Conservation (phyloP, 2,797 vertebrate genomes). For the Sebastolobus altivelis region DNA sequence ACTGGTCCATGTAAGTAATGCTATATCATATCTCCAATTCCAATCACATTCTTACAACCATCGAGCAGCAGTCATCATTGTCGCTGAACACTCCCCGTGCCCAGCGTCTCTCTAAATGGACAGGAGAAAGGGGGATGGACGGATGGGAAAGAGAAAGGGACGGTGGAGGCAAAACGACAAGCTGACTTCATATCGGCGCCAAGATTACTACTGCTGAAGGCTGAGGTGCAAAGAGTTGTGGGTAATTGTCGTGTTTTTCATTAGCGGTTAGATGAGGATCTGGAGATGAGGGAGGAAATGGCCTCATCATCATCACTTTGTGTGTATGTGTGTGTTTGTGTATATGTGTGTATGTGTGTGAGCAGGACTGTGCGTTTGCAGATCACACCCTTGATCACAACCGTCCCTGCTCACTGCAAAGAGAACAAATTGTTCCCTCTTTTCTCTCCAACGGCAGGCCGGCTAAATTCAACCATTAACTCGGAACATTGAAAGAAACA, state of each 20-base stretch:
- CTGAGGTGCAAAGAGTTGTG: conserved; percentile 80
- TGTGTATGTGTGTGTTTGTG: conserved; percentile 43
- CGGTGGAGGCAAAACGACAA: conserved; percentile 48
- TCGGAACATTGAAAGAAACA: conserved; percentile 83
- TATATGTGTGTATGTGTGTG: conserved; percentile 25
- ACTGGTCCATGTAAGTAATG: conserved; percentile 63
- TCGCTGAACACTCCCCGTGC: conserved; percentile 24
- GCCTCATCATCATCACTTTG: conserved; percentile 83
- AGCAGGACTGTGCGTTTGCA: conserved; percentile 55
- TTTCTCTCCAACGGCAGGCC: conserved; percentile 59
- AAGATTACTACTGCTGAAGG: conserved; percentile 78
- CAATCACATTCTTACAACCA: conserved; percentile 63
- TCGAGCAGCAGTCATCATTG: conserved; percentile 54
- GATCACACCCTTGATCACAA: conserved; percentile 75
- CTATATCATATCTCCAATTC: conserved; percentile 62
- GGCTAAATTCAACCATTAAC: conserved; percentile 82
- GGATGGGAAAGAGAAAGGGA: conserved; percentile 52
- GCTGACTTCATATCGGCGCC: conserved; percentile 70
- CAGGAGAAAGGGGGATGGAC: conserved; percentile 33
- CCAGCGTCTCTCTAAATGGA: conserved; percentile 46
- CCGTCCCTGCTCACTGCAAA: conserved; percentile 73
- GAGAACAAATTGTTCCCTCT: conserved; percentile 85
- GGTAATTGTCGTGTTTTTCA: conserved; percentile 89
- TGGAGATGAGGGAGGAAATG: conserved; percentile 86
- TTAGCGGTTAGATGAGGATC: conserved; percentile 86